phyloP scores from a whole-genome alignment of 2,113 vertebrate species.

The Platysternon megacephalum region DNA sequence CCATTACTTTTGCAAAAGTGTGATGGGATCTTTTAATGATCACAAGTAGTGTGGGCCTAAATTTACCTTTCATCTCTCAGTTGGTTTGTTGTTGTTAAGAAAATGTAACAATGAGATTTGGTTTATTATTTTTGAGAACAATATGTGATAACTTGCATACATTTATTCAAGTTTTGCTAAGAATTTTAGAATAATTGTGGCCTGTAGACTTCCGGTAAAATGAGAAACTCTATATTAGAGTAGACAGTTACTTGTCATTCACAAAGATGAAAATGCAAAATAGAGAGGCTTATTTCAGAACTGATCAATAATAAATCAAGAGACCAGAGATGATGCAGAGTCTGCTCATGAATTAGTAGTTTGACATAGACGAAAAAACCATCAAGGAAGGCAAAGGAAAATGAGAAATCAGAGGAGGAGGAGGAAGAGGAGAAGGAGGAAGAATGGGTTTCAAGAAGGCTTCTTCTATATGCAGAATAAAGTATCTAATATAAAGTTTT shows the following conservation, averaged over 20 bases:
- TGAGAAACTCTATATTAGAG: conserved; percentile 4
- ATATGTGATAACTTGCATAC: background rate
- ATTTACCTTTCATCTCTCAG: background rate
- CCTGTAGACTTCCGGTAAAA: background rate
- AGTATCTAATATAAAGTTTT: conserved; percentile 41
- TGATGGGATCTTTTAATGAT: background rate
- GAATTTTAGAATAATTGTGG: conserved; percentile 28
- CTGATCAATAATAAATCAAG: conserved; percentile 59
- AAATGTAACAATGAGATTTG: background rate
- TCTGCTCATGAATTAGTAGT: conserved; percentile 41
- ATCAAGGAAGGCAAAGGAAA: background rate
- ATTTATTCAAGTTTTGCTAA: background rate
- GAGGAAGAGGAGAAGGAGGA: background rate
- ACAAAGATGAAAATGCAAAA: conserved; percentile 34
- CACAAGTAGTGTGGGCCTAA: background rate
- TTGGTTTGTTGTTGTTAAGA: background rate
- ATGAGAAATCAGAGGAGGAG: background rate
- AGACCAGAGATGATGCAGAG: conserved; percentile 49
- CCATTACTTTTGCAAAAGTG: background rate
- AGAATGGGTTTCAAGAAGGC: background rate
- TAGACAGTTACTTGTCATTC: background rate
- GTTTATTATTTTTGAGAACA: background rate
- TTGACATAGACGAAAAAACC: conserved; percentile 28
- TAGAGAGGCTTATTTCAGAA: conserved; percentile 1
- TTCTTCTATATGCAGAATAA: background rate